phyloP scores from a whole-genome alignment of 2,113 vertebrate species.

The Cyanoliseus patagonus region DNA sequence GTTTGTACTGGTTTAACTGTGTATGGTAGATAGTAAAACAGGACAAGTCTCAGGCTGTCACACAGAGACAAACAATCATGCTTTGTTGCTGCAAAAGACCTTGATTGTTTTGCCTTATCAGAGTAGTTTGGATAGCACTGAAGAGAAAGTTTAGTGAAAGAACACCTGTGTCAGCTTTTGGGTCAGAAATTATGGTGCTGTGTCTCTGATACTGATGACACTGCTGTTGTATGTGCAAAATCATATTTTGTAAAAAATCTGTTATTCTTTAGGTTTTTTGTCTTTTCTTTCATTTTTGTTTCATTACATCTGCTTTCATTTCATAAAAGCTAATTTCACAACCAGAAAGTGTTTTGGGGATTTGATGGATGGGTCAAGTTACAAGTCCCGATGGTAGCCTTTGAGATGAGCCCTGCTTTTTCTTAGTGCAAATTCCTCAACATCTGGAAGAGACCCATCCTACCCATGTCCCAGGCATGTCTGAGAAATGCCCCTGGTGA shows the following conservation, averaged over 20 bases:
- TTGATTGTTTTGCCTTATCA: background rate
- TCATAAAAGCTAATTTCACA: background rate
- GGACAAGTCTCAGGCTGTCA: background rate
- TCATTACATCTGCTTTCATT: background rate
- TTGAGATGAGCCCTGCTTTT: background rate
- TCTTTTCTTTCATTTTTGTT: background rate
- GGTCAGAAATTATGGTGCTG: background rate
- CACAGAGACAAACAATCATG: background rate
- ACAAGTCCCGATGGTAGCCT: background rate
- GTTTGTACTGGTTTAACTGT: background rate
- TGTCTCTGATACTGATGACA: background rate
- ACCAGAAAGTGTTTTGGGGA: background rate
- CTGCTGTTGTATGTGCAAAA: background rate
- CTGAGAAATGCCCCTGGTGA: background rate
- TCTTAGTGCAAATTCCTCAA: background rate
- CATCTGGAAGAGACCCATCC: background rate
- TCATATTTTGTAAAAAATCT: background rate
- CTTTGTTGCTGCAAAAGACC: background rate
- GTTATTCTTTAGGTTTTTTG: background rate
- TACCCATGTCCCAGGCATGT: rapidly evolving
- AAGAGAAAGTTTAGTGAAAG: background rate
- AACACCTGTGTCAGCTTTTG: background rate
- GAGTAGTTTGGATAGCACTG: background rate
- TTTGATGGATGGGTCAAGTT: background rate
- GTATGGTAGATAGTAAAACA: background rate